Conservation (phyloP, 1,140 invertebrate species). For the Diprion similis region DNA sequence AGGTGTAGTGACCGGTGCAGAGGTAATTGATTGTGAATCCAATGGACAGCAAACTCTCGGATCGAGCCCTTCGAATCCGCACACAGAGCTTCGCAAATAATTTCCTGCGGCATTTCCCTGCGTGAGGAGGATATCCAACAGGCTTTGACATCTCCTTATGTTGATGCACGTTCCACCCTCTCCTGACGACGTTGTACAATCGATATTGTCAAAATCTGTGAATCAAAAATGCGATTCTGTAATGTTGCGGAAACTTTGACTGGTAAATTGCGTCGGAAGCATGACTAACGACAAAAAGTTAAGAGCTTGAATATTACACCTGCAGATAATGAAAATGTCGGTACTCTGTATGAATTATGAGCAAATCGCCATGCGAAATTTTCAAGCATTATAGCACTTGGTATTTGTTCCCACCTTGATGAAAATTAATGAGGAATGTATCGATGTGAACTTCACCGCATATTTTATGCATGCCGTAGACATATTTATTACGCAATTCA, state of each 20-base stretch:
- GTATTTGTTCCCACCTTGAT: not conserved
- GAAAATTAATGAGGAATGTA: too few species aligned
- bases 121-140: conserved; percentile 52
- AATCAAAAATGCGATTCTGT: not conserved
- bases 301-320: not conserved
- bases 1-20: not conserved
- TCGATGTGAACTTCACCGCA: too few species aligned
- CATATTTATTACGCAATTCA: not conserved
- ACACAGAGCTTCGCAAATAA: conserved; percentile 63
- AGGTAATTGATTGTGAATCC: not conserved
- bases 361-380: not conserved
- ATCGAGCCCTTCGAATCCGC: conserved; percentile 59
- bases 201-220: not conserved
- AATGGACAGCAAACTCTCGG: conserved; percentile 64
- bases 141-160: conserved; percentile 53
- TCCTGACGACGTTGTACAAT: not conserved
- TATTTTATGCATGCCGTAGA: not conserved
- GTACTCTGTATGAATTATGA: not conserved
- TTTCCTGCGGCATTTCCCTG: conserved; percentile 37
- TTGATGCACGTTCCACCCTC: conserved; percentile 48
- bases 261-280: too few species aligned
- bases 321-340: not conserved
- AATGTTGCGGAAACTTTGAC: too few species aligned
- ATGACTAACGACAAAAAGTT: too few species aligned
- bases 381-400: not conserved